phyloP scores from a whole-genome alignment of 2,797 vertebrate species.

The Catostomus latipinnis region DNA sequence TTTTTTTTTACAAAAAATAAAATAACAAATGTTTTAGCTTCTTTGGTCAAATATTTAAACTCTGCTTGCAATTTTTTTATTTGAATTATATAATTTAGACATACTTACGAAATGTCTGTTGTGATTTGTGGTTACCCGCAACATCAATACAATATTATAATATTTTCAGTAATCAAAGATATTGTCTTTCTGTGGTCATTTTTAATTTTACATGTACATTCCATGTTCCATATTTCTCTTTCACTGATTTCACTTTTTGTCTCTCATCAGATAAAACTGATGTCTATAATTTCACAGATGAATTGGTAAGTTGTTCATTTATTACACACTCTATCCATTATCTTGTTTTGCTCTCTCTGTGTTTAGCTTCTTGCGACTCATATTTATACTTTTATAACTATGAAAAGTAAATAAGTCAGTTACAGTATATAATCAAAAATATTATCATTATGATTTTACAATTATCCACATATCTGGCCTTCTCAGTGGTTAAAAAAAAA shows the following conservation, averaged over 20 bases:
- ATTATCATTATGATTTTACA: neutral
- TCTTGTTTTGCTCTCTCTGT: no score
- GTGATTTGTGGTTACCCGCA: constrained; percentile 7
- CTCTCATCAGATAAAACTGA: constrained; percentile 7
- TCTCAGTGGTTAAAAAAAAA: no score
- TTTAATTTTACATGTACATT: no score
- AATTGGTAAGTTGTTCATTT: constrained; percentile 4
- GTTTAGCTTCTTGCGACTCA: no score
- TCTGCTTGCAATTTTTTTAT: no score
- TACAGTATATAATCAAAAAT: no score
- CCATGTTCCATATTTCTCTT: neutral
- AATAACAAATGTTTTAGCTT: neutral
- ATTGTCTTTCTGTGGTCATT: no score
- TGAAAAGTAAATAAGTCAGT: no score
- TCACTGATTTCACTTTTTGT: neutral
- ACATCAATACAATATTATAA: neutral
- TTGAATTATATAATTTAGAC: neutral
- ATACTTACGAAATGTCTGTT: neutral
- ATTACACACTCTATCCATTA: neutral
- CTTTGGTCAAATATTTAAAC: neutral
- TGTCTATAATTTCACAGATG: neutral
- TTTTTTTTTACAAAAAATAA: no score
- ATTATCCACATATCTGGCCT: neutral
- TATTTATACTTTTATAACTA: no score
- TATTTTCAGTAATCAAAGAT: no score